Evolutionary conservation across 1,140 invertebrate genomes (phyloP), one percentile per base, ranked within the genome.

Genomic region (Pinna nobilis): DNA sequence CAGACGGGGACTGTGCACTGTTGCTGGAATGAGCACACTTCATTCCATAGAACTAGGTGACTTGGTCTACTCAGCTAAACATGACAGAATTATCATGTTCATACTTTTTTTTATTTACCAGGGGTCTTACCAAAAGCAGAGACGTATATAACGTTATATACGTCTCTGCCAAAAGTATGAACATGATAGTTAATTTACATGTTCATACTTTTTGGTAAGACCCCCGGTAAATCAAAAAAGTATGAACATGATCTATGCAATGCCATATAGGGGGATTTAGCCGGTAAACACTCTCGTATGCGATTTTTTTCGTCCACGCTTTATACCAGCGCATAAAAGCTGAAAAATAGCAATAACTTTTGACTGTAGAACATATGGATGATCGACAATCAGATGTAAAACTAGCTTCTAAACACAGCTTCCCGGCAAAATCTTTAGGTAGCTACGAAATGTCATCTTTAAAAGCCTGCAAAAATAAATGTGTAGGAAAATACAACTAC

Each of bases 401-500:
- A 9, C n/a, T 3, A 20, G 59, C 30, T 3, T 37, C 18, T 6
- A 39, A 20, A 5, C 4, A 3, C 11, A 61, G 18, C 7, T 39
- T 35, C 3, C 35, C 30, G 11, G 23, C 53, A 28, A 57, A 57
- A 30, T 15, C 53, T 5, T 57, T 30, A 57, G 53, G 53, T 18
- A 61, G 59, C 32, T 61, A 30, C 4, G 59, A 33, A 3, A 61
- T 39, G 6, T 61, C 59, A 33, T 37, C 28, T 3, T 61, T 61
- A 37, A 20, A 61, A 23, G 59, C 59, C 30, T 61, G 59, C 32
- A 37, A 61, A 39, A 39, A 39, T 23, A 61, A n/a, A 61, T 39
- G 18, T 35, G 20, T 37, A 61, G 3, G 20, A 39, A 35, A n/a
- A 20, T 18, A 13, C 6, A 51, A 7, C 6, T 13, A 51, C 23